A percentile compares a stretch with the other conserved stretches of the same genome.
Evolutionary conservation across 2,797 vertebrate genomes (phyloP).

Genomic region (Arremon brunneinucha): DNA sequence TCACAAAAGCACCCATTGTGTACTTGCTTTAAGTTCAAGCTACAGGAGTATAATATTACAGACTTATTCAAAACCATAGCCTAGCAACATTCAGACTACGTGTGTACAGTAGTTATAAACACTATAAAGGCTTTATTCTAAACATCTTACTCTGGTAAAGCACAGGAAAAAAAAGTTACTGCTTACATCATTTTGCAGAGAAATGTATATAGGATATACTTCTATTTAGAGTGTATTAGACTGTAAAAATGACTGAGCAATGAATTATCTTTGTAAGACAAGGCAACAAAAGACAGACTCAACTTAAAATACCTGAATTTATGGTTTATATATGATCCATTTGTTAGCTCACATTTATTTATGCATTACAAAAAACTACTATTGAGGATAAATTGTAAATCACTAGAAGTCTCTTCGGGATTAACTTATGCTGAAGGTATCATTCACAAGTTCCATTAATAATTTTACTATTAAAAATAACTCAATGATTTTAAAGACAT

Average conservation of each 20-base stretch:
- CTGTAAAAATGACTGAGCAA: constrained; percentile 9
- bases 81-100: constrained; percentile 22
- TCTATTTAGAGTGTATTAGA: background rate
- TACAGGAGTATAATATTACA: constrained; percentile 46
- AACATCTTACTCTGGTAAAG: constrained; percentile 42
- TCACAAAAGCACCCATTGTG: constrained; percentile 50
- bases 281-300: constrained; percentile 29
- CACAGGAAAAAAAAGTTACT: constrained; percentile 1
- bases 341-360: constrained; percentile 27
- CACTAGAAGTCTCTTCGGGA: background rate
- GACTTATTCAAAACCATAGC: constrained; percentile 31
- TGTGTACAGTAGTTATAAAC: constrained; percentile 54
- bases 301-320: constrained; percentile 31
- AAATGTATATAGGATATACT: background rate
- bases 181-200: constrained; percentile 29
- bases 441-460: background rate
- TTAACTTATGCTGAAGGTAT: constrained; percentile 15
- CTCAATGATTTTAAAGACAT: constrained; percentile 6
- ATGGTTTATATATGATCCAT: background rate
- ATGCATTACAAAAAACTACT: constrained; percentile 11
- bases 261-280: constrained; percentile 25
- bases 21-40: constrained; percentile 35
- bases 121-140: constrained; percentile 50
- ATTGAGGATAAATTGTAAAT: constrained; percentile 26
- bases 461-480: constrained; percentile 41